These are phyloP conservation scores for Origma solitaria DNA, from an alignment of 2,113 vertebrate species.

Conservation along the genomic window DNA sequence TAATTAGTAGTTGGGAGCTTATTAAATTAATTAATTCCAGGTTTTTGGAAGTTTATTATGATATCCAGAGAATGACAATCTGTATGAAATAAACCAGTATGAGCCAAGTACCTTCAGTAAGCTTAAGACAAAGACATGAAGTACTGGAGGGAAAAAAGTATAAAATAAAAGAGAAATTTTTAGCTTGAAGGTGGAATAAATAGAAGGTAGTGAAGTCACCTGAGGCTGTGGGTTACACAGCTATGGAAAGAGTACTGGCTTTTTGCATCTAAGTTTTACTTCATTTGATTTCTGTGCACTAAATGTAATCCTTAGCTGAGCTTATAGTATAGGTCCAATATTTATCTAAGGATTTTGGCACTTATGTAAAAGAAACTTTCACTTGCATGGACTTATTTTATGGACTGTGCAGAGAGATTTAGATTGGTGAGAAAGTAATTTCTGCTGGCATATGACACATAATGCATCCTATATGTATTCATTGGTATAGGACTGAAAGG, in stretches of 20 bases:
- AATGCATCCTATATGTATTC: not conserved
- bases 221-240: not conserved
- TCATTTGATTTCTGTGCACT: not conserved
- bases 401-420: not conserved
- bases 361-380: not conserved
- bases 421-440: not conserved
- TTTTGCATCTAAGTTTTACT: not conserved
- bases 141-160: not conserved
- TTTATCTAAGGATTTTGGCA: not conserved
- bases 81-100: not conserved
- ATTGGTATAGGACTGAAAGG: not conserved
- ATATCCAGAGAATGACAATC: not conserved
- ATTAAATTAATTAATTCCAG: not conserved
- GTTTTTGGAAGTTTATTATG: not conserved
- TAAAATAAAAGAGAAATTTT: not conserved
- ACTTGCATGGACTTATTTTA: not conserved
- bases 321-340: not conserved
- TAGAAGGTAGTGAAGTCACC: not conserved
- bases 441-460: not conserved
- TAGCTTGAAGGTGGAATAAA: not conserved
- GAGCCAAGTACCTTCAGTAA: not conserved
- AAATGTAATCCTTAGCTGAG: not conserved
- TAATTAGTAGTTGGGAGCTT: not conserved
- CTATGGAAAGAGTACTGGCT: not conserved
- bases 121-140: not conserved